A percentile compares a stretch with the other conserved stretches of the same genome.
These are phyloP conservation scores for Prionailurus bengalensis DNA, from an alignment of 2,113 vertebrate genomes.

Conservation along the genomic window DNA sequence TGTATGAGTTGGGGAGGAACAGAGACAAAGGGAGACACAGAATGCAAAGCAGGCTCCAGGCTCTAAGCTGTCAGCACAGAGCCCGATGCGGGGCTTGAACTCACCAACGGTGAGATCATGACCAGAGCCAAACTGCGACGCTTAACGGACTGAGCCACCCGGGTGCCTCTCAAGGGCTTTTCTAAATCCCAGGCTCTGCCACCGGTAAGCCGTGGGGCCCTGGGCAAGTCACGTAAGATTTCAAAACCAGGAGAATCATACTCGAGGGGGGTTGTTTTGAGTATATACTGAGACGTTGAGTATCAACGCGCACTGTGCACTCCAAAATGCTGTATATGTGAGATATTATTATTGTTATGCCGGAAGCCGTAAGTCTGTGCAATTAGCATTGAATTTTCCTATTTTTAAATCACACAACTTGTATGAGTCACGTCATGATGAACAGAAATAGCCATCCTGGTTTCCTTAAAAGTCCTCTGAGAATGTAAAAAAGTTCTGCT, in stretches of 20 bases:
- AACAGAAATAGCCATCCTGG: slow-evolving; percentile 70
- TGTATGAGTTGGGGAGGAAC: too few relatives aligned
- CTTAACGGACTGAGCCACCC: too few relatives aligned
- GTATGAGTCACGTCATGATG: slow-evolving; percentile 66
- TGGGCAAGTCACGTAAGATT: background rate
- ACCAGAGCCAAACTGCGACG: too few relatives aligned
- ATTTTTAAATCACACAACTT: slow-evolving; percentile 62
- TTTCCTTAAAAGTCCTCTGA: slow-evolving; percentile 65
- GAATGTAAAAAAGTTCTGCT: slow-evolving; percentile 65
- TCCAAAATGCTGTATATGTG: background rate
- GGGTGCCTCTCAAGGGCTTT: background rate
- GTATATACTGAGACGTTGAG: background rate
- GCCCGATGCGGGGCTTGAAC: too few relatives aligned
- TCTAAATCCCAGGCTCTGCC: background rate
- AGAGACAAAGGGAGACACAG: too few relatives aligned
- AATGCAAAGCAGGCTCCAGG: too few relatives aligned
- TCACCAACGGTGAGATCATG: too few relatives aligned
- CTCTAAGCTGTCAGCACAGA: too few relatives aligned
- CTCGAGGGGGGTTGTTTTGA: background rate
- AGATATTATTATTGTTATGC: background rate
- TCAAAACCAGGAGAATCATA: background rate
- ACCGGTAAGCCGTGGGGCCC: background rate
- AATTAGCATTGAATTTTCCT: slow-evolving; percentile 61
- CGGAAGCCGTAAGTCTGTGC: slow-evolving; percentile 10
- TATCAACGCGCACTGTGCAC: background rate